Evolutionary conservation across 2,797 vertebrate genomes (phyloP).

Genomic region (Sebastes oblongus): DNA sequence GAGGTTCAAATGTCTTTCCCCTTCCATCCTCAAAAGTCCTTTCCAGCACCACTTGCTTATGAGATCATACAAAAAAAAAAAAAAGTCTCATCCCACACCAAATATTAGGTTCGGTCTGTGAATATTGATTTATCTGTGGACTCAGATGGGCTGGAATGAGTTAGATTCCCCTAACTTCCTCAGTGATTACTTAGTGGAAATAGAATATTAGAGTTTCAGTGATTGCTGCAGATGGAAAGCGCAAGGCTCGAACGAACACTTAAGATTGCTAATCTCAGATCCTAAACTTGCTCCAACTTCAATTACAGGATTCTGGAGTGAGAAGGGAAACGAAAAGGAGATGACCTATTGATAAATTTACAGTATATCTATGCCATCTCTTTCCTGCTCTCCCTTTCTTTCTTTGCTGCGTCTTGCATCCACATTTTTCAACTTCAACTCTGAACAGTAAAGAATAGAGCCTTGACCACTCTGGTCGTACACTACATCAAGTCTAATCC

Average conservation of each 20-base stretch:
- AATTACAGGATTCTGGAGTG: constrained; percentile 53
- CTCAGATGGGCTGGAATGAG: constrained; percentile 71
- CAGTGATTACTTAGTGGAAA: constrained; percentile 79
- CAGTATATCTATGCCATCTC: constrained; percentile 34
- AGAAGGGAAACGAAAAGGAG: constrained; percentile 22
- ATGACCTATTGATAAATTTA: constrained; percentile 59
- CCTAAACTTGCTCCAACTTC: constrained; percentile 68
- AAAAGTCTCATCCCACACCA: constrained; percentile 66
- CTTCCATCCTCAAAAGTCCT: constrained; percentile 68
- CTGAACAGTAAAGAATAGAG: neutral
- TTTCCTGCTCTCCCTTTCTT: neutral
- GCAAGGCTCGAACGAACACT: constrained; percentile 55
- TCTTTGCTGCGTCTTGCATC: neutral
- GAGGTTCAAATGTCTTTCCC: constrained; percentile 78
- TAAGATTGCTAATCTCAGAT: constrained; percentile 73
- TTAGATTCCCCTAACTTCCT: constrained; percentile 73
- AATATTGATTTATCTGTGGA: constrained; percentile 79
- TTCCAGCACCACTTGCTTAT: constrained; percentile 68
- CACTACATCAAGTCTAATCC: constrained; percentile 9
- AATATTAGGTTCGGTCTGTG: constrained; percentile 75
- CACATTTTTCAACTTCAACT: neutral
- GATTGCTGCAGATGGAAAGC: constrained; percentile 65
- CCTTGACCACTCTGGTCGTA: neutral
- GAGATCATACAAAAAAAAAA: constrained; percentile 63
- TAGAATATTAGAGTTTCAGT: constrained; percentile 78